Evolutionary conservation across 37 sponge, comb jelly and placozoan species (phyloP), one percentile per base, ranked within the genome.

Genomic region (Aplysina aerophoba): DNA sequence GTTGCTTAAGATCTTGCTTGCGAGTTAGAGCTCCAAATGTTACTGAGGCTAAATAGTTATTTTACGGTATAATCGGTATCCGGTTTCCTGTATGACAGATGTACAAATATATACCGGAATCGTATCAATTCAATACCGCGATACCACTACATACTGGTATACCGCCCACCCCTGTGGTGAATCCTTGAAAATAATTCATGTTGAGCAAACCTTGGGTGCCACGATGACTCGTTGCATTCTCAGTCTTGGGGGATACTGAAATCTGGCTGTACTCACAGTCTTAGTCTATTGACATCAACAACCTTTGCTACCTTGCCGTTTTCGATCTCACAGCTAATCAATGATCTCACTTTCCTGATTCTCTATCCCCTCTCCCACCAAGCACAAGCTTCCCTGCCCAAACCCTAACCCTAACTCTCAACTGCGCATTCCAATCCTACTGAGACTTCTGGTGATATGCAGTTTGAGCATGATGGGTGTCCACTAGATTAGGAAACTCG

Each of bases 351-450:
- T n/a, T n/a, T n/a, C n/a, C n/a, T n/a, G n/a, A n/a, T n/a, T n/a
- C n/a, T n/a, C n/a, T n/a, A n/a, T n/a, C n/a, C n/a, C 62, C 88
- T 86, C 54, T 92, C 92, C 89, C 92, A 92, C 35, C 62, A 81
- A 27, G 66, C 64, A 40, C 92, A 27, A 92, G 86, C 62, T 85
- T 92, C n/a, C 92, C 88, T 31, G 86, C 83, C 6, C 82, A 85
- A 28, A 86, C 92, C 17, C 21, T 79, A 33, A 12, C 8, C 27
- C 81, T 85, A 14, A n/a, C 16, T 15, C 86, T 39, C 35, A 13
- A 15, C 15, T 2, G 58, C 27, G 86, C 27, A 17, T 80, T 50
- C 33, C 58, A 1, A 37, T 89, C 86, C 81, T 85, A 85, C 11
- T 33, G 0, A 38, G 15, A 12, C 55, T 85, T 89, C 28, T 89